Base-by-base conservation (phyloP, 2,113 vertebrate species). In the Rana temporaria region DNA sequence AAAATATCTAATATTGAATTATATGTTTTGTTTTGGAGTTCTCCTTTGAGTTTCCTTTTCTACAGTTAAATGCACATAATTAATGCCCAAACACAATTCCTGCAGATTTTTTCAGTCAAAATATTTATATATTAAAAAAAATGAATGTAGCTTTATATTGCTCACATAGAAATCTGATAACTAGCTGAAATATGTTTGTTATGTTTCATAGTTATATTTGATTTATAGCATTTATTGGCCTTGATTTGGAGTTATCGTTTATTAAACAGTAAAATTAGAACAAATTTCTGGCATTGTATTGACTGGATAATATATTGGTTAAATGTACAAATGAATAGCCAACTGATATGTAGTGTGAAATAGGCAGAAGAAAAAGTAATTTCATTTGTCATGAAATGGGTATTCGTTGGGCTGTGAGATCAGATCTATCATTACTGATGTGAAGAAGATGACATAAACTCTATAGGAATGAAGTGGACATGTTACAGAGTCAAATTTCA, bases 341-440 rank as follows among this genome's bases (percentile, higher is more conserved):
- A 57, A 63, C 72, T 80, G 69, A 82, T 86, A 85, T 87, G 83
- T 62, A 74, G 59, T 79, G 32, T 85, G 84, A 84, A 88, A 71
- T 68, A 89, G 84, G 65, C 15, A 32, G 60, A 87, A 81, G 18
- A 84, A 85, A 24, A 0, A 19, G 14, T 86, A 60, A 85, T 84
- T 87, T 64, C 24, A 90, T 84, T 72, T 85, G 64, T 88, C 81
- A 89, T 88, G 77, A 86, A 91, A 88, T 88, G 86, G 86, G 80
- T 86, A 86, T 68, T 22, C 76, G 88, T 81, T 85, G 77, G 82
- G 84, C 75, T 84, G 76, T 82, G 74, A 86, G 77, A 85, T 86
- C 85, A 85, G 86, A 90, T 86, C 81, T 85, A 86, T 84, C 64
- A 87, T 84, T 81, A 32, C 74, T 88, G 38, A 60, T 85, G 72